Conservation (phyloP, 2,113 vertebrate species). For the Neodon shergylaensis region DNA sequence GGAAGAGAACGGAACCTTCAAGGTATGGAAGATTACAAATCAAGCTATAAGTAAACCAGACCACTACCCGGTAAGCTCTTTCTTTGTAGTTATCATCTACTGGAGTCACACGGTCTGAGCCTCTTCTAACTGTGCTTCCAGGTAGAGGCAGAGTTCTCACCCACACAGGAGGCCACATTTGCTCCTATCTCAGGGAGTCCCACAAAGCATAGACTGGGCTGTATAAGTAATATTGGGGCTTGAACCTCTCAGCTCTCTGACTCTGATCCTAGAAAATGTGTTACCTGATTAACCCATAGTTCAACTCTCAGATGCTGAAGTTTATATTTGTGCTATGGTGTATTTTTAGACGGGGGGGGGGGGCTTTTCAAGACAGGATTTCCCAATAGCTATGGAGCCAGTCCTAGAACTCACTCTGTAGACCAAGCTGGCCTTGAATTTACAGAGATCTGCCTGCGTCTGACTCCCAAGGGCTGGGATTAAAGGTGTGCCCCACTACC, state of each 20-base stretch:
- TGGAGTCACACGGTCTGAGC: not conserved
- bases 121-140: not conserved
- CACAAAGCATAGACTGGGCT: not conserved
- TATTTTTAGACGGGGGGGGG: no score
- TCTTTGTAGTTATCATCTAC: not conserved
- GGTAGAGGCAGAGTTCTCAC: not conserved
- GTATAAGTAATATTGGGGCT: not conserved
- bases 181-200: accelerated
- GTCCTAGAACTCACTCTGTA: no score
- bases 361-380: no score
- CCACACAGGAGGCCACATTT: accelerated
- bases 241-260: not conserved
- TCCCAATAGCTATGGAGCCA: no score
- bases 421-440: no score
- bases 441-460: no score
- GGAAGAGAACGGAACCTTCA: not conserved
- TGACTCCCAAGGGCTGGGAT: no score
- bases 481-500: no score
- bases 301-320: not conserved
- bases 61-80: not conserved
- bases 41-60: not conserved
- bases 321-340: not conserved
- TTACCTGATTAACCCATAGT: not conserved
- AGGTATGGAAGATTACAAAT: not conserved
- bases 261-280: not conserved